Conservation (phyloP, 2,888 invertebrate genomes). For the Lasius platythorax region DNA sequence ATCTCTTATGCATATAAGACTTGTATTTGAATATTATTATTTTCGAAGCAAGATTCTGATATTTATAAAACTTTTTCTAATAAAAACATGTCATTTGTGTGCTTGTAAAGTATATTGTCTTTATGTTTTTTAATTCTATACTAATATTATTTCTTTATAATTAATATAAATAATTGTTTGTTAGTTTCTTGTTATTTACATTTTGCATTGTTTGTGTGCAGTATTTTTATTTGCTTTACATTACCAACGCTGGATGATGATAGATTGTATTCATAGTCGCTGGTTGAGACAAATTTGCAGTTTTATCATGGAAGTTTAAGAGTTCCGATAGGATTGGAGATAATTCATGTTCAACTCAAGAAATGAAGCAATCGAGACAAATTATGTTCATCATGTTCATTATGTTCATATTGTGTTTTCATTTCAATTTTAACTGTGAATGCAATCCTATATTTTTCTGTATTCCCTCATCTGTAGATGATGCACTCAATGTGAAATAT, state of each 20-base stretch:
- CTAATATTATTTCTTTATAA: constrained; percentile 20
- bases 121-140: neutral
- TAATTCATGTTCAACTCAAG: neutral
- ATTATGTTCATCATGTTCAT: neutral
- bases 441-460: neutral
- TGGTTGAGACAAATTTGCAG: neutral
- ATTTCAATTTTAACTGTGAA: neutral
- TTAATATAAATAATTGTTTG: constrained; percentile 18
- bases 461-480: neutral
- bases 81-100: neutral
- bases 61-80: neutral
- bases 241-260: constrained; percentile 34
- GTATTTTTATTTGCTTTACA: constrained; percentile 59
- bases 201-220: constrained; percentile 67
- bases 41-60: neutral
- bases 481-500: neutral
- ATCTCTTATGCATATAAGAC: neutral
- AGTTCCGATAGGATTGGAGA: neutral
- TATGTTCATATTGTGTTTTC: neutral
- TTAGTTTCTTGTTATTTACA: constrained; percentile 53
- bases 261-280: constrained; percentile 11
- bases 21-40: neutral
- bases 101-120: neutral
- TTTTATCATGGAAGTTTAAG: neutral
- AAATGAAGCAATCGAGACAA: neutral